phyloP scores from a whole-genome alignment of 2,113 vertebrate genomes.

The Pterocles gutturalis region DNA sequence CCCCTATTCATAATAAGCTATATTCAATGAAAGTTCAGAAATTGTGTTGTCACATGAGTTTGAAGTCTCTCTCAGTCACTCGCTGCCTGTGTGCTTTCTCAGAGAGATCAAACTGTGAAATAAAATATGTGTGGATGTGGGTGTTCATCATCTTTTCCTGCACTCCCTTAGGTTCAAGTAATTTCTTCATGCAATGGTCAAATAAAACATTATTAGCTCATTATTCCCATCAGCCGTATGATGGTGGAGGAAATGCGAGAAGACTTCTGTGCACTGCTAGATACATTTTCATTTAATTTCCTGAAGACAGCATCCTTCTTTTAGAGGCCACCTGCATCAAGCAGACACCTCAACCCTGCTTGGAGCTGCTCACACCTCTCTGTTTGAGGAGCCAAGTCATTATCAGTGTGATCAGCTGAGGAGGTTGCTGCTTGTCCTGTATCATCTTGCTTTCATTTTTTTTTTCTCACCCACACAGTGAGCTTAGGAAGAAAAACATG shows the following conservation, averaged over 20 bases:
- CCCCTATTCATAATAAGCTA: not conserved
- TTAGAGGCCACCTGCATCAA: not conserved
- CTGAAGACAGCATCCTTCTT: not conserved
- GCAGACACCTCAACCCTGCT: not conserved
- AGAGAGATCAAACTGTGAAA: not conserved
- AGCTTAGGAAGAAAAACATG: not conserved
- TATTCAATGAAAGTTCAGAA: not conserved
- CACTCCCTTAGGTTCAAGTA: not conserved
- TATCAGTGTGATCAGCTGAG: not conserved
- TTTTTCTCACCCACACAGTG: not conserved
- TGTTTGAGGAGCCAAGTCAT: not conserved
- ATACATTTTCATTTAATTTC: not conserved
- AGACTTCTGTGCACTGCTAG: not conserved
- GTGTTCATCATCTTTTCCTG: not conserved
- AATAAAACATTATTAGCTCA: not conserved
- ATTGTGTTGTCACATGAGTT: not conserved
- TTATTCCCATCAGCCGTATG: not conserved
- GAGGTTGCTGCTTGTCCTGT: not conserved
- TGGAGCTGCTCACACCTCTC: not conserved
- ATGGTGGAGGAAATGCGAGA: not conserved
- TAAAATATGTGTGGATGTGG: not conserved
- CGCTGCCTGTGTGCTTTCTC: not conserved
- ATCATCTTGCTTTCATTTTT: not conserved
- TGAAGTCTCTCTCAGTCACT: not conserved
- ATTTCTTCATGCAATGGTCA: not conserved